Conservation (phyloP, 2,797 vertebrate species). For the Acipenser oxyrinchus region DNA sequence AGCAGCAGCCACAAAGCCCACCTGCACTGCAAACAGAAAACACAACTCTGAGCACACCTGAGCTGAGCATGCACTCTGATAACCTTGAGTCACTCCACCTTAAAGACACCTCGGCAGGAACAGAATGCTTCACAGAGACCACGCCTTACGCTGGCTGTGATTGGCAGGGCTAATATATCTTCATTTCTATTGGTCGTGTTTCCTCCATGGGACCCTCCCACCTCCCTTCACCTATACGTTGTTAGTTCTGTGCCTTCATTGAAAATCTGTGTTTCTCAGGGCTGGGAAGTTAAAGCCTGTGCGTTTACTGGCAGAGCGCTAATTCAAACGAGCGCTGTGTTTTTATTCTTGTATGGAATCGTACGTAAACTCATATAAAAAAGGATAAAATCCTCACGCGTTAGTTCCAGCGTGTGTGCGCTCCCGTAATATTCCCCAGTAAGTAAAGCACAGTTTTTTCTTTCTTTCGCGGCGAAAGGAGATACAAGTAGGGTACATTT, state of each 20-base stretch:
- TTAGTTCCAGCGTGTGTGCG: constrained; percentile 4
- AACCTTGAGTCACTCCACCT: constrained; percentile 35
- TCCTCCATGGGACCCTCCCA: not conserved
- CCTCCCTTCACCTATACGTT: constrained; percentile 56
- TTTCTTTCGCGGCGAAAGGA: too few relatives aligned
- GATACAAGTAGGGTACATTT: too few relatives aligned
- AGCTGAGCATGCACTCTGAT: not conserved
- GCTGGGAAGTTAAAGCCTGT: constrained; percentile 22
- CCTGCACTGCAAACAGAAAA: not conserved
- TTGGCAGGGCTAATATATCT: constrained; percentile 40
- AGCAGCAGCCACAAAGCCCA: not conserved
- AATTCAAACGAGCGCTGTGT: constrained; percentile 11
- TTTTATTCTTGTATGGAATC: too few relatives aligned
- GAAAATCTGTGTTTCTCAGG: constrained; percentile 36
- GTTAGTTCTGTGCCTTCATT: constrained; percentile 58
- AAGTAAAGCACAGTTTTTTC: not conserved
- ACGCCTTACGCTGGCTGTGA: constrained; percentile 38
- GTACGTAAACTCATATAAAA: too few relatives aligned
- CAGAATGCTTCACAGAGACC: constrained; percentile 16
- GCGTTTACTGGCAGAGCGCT: not conserved
- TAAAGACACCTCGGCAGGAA: constrained; percentile 26
- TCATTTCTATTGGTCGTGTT: constrained; percentile 45
- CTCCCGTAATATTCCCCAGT: not conserved
- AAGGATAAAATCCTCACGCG: constrained; percentile 10
- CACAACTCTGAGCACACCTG: not conserved